Evolutionary conservation across 2,113 vertebrate genomes (phyloP).

Genomic region (Aldabrachelys gigantea): DNA sequence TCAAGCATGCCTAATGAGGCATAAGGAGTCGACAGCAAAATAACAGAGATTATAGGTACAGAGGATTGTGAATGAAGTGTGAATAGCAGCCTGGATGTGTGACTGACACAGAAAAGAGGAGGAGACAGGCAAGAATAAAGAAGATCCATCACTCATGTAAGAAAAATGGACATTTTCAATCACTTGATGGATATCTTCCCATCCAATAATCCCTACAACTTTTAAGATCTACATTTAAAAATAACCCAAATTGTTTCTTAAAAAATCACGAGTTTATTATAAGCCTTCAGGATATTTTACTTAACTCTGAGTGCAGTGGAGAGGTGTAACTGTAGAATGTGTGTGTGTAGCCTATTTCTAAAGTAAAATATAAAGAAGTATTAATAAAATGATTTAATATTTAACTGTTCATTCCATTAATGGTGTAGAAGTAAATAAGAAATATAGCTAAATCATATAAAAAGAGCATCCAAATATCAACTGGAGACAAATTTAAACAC

Average conservation of each 20-base stretch:
- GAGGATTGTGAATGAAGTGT: slow-evolving; percentile 76
- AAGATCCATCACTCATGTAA: slow-evolving; percentile 47
- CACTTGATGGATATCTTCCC: slow-evolving; percentile 70
- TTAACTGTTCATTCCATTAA: not conserved
- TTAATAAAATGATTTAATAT: slow-evolving; percentile 20
- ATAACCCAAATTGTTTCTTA: slow-evolving; percentile 69
- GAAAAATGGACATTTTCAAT: slow-evolving; percentile 67
- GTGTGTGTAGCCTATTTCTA: not conserved
- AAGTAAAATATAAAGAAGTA: not conserved
- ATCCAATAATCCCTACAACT: slow-evolving; percentile 50
- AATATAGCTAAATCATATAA: not conserved
- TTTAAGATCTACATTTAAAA: slow-evolving; percentile 63
- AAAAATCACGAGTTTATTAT: slow-evolving; percentile 68
- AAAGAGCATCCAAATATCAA: slow-evolving; percentile 12
- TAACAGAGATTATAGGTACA: slow-evolving; percentile 78
- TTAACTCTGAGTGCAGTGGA: slow-evolving; percentile 43
- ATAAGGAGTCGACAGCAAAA: slow-evolving; percentile 79
- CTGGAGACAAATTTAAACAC: not conserved
- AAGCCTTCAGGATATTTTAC: slow-evolving; percentile 63
- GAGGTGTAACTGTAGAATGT: slow-evolving; percentile 39
- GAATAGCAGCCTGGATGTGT: slow-evolving; percentile 75
- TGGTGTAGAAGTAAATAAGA: slow-evolving; percentile 1
- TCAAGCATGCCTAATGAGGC: slow-evolving; percentile 82
- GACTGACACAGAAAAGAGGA: slow-evolving; percentile 69
- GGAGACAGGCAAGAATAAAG: slow-evolving; percentile 62